These are phyloP conservation scores for Abramis brama DNA, from an alignment of 2,113 vertebrate species.

Conservation along the genomic window DNA sequence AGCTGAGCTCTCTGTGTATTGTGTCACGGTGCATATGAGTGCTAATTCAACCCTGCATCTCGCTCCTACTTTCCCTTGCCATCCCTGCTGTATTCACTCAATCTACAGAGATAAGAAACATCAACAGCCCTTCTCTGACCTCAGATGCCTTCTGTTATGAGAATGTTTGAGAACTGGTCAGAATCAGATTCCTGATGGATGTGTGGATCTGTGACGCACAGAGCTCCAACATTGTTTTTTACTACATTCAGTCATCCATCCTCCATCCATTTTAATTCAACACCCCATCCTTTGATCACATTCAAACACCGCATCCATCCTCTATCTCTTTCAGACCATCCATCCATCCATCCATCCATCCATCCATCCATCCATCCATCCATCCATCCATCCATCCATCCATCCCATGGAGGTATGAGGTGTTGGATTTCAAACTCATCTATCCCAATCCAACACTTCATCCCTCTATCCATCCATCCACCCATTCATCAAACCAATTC, in stretches of 20 bases:
- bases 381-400: too few species aligned
- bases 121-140: constrained; percentile 1
- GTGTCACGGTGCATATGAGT: constrained; percentile 67
- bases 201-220: neutral
- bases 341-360: neutral
- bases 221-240: neutral
- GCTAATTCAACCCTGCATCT: constrained; percentile 62
- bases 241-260: neutral
- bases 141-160: neutral
- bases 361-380: too few species aligned
- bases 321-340: neutral
- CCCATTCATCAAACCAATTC: neutral
- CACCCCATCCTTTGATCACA: neutral
- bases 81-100: neutral
- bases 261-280: neutral
- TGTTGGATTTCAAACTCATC: neutral
- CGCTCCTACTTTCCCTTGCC: neutral
- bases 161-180: neutral
- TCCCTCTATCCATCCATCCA: neutral
- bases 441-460: neutral
- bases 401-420: neutral
- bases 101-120: neutral
- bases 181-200: neutral
- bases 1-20: constrained; percentile 64
- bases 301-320: neutral